A percentile compares a stretch with the other conserved stretches of the same genome.
Evolutionary conservation across 2,888 invertebrate genomes (phyloP).

Genomic region (Nasonia oneida): DNA sequence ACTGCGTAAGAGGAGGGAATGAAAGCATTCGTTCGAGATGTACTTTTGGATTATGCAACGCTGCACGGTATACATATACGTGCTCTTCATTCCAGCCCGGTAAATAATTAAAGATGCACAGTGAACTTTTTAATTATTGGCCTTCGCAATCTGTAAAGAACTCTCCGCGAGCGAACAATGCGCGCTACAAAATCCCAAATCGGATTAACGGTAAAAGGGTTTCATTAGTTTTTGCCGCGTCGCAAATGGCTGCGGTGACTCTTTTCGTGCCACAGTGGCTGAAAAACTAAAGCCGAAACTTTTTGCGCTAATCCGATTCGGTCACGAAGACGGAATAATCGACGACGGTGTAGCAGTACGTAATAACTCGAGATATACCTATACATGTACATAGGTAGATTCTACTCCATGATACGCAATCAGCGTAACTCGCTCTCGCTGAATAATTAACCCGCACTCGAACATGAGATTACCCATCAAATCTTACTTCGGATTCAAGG

Average conservation of each 20-base stretch:
- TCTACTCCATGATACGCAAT: not conserved
- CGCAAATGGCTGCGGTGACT: not conserved
- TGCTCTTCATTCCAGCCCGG: not conserved
- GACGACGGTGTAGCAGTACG: not conserved
- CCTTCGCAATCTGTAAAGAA: not conserved
- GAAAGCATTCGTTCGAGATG: not conserved
- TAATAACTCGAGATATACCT: not conserved
- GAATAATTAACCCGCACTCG: not conserved
- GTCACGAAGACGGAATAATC: not conserved
- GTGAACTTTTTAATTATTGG: not conserved
- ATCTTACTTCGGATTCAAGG: not conserved
- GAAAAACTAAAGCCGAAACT: not conserved
- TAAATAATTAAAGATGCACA: not conserved
- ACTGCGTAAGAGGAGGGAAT: not conserved
- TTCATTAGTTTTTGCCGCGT: not conserved
- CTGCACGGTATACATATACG: not conserved
- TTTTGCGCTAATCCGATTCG: not conserved
- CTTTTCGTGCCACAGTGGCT: not conserved
- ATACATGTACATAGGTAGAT: not conserved
- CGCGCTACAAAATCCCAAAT: not conserved
- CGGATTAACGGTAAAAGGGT: slow-evolving; percentile 8
- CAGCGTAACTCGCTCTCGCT: not conserved
- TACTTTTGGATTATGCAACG: not conserved
- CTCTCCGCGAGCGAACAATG: not conserved
- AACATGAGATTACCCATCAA: not conserved